Percentiles rank a stretch among this genome's conserved stretches.
Evolutionary conservation across 2,888 invertebrate species (phyloP).

Genomic region (Oligia strigilis): DNA sequence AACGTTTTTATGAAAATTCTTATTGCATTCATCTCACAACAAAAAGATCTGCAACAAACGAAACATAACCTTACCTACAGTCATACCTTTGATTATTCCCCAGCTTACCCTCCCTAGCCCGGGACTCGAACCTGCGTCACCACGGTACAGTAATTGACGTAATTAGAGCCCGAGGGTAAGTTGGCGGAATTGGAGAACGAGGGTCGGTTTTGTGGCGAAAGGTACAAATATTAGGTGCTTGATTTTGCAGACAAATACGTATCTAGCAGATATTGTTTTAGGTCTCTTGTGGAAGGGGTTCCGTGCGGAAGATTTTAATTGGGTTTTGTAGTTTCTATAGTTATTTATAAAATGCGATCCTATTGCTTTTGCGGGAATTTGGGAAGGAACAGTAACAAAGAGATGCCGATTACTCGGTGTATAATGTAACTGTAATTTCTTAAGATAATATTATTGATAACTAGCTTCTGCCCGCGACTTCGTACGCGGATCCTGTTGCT

Average conservation of each 20-base stretch:
- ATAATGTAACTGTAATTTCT: not conserved
- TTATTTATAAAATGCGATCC: not conserved
- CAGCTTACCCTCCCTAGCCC: conserved; percentile 17
- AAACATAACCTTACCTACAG: conserved; percentile 1
- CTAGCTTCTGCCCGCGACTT: no score
- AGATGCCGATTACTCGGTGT: not conserved
- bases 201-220: conserved; percentile 66
- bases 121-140: conserved; percentile 61
- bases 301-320: conserved; percentile 18
- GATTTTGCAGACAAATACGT: conserved; percentile 26
- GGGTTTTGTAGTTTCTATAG: not conserved
- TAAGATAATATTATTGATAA: not conserved
- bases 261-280: conserved; percentile 18
- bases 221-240: conserved; percentile 60
- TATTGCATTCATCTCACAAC: not conserved
- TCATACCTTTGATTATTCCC: conserved; percentile 35
- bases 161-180: conserved; percentile 76
- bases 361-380: not conserved
- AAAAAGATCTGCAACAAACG: not conserved
- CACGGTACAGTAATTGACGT: conserved; percentile 79
- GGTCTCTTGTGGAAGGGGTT: not conserved
- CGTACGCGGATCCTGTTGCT: no score
- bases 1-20: not conserved
- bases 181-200: conserved; percentile 67
- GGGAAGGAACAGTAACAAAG: not conserved